Base-by-base conservation (phyloP, 2,113 vertebrate genomes). In the Pao palembangensis region DNA sequence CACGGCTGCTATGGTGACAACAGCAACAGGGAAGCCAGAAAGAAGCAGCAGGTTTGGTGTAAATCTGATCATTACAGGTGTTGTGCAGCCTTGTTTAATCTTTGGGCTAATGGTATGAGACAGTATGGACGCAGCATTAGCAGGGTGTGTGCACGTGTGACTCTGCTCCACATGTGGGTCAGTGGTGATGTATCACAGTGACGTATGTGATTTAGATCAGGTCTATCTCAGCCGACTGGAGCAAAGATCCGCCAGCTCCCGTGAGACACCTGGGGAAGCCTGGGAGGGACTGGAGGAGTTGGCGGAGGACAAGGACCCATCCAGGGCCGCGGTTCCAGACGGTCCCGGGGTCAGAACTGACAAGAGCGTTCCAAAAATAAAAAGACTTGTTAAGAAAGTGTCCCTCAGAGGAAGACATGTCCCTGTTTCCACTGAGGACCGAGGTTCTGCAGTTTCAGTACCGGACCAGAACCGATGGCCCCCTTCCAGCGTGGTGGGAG, bases 241-340 rank as follows among this genome's bases (percentile, higher is more conserved):
- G 13, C 76, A 58, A 71, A 68, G 60, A 58, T 49, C 78, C 79
- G 82, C 72, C 84, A 79, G 43, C 66, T 86, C 72, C 58, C 55
- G 72, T 87, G 83, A 84, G 78, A 70, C 69, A 79, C 75, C 78
- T 75, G 76, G 46, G 8, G 75, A 2, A 17, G 41, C 7, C 28
- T 28, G 61, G 46, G 21, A 46, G 19, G 58, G 54, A 66, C 57
- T 69, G 55, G 13, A 3, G 54, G 34, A 23, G 16, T 31, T 52
- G 43, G 57, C 72, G 64, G 64, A 55, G 42, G 41, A 57, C 52
- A 8, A 44, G 23, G 52, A 53, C n/a, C 4, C 58, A 42, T 51
- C 70, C 20, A 28, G 34, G 34, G 11, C 10, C 34, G 1, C 5
- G 25, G 25, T 7, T 28, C 25, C 6, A 23, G 21, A 23, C 28